A percentile compares a stretch with the other conserved stretches of the same genome.
Conservation (phyloP, 2,888 invertebrate species). For the Toxonevra muliebris region DNA sequence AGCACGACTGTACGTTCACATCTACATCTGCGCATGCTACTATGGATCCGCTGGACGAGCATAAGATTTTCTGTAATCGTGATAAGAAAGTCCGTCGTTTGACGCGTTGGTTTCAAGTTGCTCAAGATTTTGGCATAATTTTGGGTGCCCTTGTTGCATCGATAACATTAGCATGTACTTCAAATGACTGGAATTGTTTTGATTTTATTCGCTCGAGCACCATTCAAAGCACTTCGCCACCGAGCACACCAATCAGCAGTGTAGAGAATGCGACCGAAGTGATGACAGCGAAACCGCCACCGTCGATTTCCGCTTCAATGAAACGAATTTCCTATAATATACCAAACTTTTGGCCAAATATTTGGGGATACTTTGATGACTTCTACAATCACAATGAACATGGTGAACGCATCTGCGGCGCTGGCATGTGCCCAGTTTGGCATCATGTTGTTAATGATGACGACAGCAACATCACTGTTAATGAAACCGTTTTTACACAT, state of each 20-base stretch:
- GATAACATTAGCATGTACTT: slow-evolving; percentile 64
- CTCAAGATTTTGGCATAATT: slow-evolving; percentile 70
- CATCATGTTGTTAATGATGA: slow-evolving; percentile 26
- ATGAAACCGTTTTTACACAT: slow-evolving; percentile 50
- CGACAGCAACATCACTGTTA: slow-evolving; percentile 31
- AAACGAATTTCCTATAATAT: slow-evolving; percentile 25
- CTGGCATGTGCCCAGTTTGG: slow-evolving; percentile 68
- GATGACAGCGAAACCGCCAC: slow-evolving; percentile 10
- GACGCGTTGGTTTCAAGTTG: slow-evolving; percentile 68
- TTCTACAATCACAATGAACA: slow-evolving; percentile 68
- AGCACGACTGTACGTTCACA: slow-evolving; percentile 56
- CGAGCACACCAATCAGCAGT: slow-evolving; percentile 15
- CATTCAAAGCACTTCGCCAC: neutral
- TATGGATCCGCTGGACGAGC: slow-evolving; percentile 59
- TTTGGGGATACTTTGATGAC: slow-evolving; percentile 60
- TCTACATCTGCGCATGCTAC: slow-evolving; percentile 35
- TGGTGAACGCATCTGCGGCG: slow-evolving; percentile 70
- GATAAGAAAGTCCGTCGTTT: slow-evolving; percentile 66
- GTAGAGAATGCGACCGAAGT: neutral
- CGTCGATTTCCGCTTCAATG: slow-evolving; percentile 20
- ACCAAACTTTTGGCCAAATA: slow-evolving; percentile 44
- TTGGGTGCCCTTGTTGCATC: slow-evolving; percentile 68
- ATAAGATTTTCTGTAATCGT: slow-evolving; percentile 62
- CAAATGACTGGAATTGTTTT: slow-evolving; percentile 57
- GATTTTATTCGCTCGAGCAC: slow-evolving; percentile 21